A percentile compares a stretch with the other conserved stretches of the same genome.
These are phyloP conservation scores for Paedocypris micromegethes DNA, from an alignment of 2,797 vertebrate species.

Conservation along the genomic window DNA sequence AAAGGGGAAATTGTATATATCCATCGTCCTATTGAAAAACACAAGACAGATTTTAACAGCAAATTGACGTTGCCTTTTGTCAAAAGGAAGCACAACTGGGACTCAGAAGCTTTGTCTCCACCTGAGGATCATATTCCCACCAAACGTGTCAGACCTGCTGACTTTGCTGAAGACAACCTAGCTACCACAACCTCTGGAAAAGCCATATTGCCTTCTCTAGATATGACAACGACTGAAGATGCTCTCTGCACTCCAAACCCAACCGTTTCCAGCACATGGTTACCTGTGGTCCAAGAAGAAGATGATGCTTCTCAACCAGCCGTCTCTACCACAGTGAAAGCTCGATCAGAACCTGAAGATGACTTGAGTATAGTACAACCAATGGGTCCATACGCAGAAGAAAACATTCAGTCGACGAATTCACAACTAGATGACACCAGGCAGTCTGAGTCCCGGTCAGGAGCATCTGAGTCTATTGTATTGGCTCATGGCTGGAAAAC, in stretches of 20 bases:
- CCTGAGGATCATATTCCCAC: slow-evolving; percentile 25
- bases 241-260: slow-evolving; percentile 44
- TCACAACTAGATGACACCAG: slow-evolving; percentile 40
- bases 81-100: slow-evolving; percentile 44
- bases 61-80: slow-evolving; percentile 38
- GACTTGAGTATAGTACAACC: too few relatives aligned
- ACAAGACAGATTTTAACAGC: slow-evolving; percentile 7
- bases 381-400: background rate
- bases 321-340: slow-evolving; percentile 33
- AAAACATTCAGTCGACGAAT: slow-evolving; percentile 45
- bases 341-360: slow-evolving; percentile 27
- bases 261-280: slow-evolving; percentile 58
- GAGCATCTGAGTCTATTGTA: slow-evolving; percentile 61
- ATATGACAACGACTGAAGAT: slow-evolving; percentile 29
- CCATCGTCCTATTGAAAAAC: slow-evolving; percentile 48
- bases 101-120: slow-evolving; percentile 22
- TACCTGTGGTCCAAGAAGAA: slow-evolving; percentile 50
- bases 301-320: slow-evolving; percentile 12
- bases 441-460: slow-evolving; percentile 61
- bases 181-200: slow-evolving; percentile 27
- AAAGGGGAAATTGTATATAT: slow-evolving; percentile 64
- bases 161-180: slow-evolving; percentile 31
- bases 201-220: slow-evolving; percentile 12
- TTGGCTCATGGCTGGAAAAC: slow-evolving; percentile 54
- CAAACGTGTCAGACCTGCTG: slow-evolving; percentile 43